These are phyloP conservation scores for Hydrolagus colliei DNA, from an alignment of 2,797 vertebrate species.

Conservation along the genomic window DNA sequence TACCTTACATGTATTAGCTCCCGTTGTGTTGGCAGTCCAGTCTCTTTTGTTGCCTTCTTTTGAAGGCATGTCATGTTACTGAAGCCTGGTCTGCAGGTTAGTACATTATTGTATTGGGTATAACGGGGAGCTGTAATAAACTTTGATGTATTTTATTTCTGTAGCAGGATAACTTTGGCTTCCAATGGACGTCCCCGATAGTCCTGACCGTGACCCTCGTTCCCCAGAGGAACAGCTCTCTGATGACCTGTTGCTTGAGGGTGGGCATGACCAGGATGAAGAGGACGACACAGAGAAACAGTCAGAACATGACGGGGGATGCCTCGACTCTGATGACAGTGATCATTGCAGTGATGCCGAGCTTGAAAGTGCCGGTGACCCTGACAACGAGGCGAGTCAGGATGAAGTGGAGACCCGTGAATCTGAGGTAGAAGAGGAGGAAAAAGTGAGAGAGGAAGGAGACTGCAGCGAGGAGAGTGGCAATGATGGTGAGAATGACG, in stretches of 20 bases:
- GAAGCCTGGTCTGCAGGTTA: no score
- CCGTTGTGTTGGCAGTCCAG: no score
- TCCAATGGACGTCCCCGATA: constrained; percentile 87
- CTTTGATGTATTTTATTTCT: constrained; percentile 29
- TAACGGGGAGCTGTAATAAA: background rate
- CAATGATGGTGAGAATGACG: constrained; percentile 49
- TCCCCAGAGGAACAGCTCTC: constrained; percentile 75
- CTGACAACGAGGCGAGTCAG: constrained; percentile 10
- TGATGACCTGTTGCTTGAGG: constrained; percentile 71
- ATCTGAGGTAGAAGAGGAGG: constrained; percentile 47
- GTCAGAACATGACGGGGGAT: constrained; percentile 19
- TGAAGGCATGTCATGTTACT: no score
- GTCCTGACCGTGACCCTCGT: constrained; percentile 75
- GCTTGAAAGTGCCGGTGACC: background rate
- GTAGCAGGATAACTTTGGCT: constrained; percentile 42
- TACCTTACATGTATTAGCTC: no score
- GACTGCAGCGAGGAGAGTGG: constrained; percentile 57
- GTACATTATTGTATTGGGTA: background rate
- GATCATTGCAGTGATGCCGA: constrained; percentile 22
- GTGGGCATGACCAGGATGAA: constrained; percentile 52
- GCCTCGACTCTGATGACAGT: constrained; percentile 17
- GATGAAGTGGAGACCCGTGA: constrained; percentile 37
- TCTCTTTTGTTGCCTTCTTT: no score
- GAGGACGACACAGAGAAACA: constrained; percentile 41
- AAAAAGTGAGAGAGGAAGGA: constrained; percentile 39